Percentiles rank a stretch among this genome's conserved stretches.
Evolutionary conservation across 2,797 vertebrate genomes (phyloP).

Genomic region (Gambelia wislizenii): DNA sequence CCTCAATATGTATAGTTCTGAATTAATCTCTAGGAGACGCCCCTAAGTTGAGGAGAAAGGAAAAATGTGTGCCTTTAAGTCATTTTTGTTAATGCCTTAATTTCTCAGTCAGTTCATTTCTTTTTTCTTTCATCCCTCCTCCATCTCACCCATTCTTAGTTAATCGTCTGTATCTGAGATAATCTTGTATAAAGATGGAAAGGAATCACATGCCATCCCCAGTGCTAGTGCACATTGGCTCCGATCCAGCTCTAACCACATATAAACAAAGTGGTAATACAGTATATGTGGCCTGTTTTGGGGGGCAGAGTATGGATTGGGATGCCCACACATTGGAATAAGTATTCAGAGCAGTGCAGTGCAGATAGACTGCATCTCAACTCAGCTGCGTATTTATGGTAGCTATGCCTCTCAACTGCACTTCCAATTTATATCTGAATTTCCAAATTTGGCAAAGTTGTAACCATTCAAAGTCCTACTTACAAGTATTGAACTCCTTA

Average conservation of each 20-base stretch:
- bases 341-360: neutral
- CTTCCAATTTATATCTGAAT: slow-evolving; percentile 15
- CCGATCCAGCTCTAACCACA: slow-evolving; percentile 20
- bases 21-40: slow-evolving; percentile 15
- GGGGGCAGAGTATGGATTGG: neutral
- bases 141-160: neutral
- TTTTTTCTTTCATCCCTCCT: neutral
- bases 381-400: slow-evolving; percentile 8
- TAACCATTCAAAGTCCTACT: neutral
- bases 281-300: neutral
- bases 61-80: slow-evolving; percentile 64
- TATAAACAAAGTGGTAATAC: neutral
- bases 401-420: neutral
- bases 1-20: slow-evolving; percentile 23
- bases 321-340: neutral
- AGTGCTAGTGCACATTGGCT: slow-evolving; percentile 5
- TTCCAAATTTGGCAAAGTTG: slow-evolving; percentile 27
- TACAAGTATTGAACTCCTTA: slow-evolving; percentile 8
- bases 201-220: neutral
- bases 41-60: slow-evolving; percentile 41
- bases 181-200: neutral
- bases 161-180: slow-evolving; percentile 16
- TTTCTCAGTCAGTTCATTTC: slow-evolving; percentile 43
- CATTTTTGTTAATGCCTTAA: slow-evolving; percentile 71
- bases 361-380: neutral